Evolutionary conservation across 35 echinoderm and acorn worm species (phyloP), one percentile per base, ranked within the genome.

Genomic region (Apostichopus japonicus): DNA sequence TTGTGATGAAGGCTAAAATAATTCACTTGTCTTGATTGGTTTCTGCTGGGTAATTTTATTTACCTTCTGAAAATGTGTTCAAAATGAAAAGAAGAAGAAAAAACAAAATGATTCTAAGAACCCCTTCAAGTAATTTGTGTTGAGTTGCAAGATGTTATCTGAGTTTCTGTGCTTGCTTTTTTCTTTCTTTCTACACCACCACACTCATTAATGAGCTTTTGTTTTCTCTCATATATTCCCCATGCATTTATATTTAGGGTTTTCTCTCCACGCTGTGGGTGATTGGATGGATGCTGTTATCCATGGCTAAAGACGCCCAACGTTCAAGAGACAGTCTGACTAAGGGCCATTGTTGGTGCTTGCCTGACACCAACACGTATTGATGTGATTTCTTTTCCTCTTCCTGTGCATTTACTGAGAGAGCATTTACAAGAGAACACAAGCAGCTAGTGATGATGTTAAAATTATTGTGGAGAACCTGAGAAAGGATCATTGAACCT

Each of bases 171-270:
- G 10, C 17, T 83, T 83, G 14, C 44, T 23, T 54, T 17, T 57
- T 84, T 89, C 72, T 67, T 89, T 89, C 23, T 87, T 59, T 87
- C 56, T 65, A 72, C 62, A 75, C 71, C 17, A 89, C 86, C 86
- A 89, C 67, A 89, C 59, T 65, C 86, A 89, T 89, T 89, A 89
- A 89, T 73, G 86, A 44, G 21, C 86, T 89, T 89, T 89, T 89
- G 63, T 89, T 89, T 89, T 89, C 67, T 89, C 86, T 89, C 86
- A 89, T 73, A 53, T 89, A 89, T 89, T 33, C 71, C 86, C 86
- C 61, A 65, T 89, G 86, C 86, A 89, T 89, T 65, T 73, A 89
- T 52, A 73, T 89, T 19, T 89, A 89, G 86, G 86, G 86, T 89
- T 89, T 89, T 89, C 33, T 5, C 86, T 89, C 67, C 86, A 67